Evolutionary conservation across 2,113 vertebrate genomes (phyloP), one percentile per base, ranked within the genome.

Genomic region (Uria lomvia): DNA sequence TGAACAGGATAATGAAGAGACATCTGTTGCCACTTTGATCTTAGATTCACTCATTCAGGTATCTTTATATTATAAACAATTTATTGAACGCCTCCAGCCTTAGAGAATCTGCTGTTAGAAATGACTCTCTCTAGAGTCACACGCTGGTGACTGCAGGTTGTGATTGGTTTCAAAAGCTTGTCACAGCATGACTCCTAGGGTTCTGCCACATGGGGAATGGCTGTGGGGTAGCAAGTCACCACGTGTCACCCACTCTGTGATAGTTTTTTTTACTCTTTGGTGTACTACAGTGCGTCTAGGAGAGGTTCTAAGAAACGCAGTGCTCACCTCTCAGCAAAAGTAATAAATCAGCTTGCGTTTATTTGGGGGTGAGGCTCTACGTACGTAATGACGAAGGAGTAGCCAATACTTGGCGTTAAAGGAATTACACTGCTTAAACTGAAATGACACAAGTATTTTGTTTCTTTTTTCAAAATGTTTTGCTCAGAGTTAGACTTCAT

Each of bases 1-100:
- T 97, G 99, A 99, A 63, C 99, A 99, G 98, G 99, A 99, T 96
- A 99, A 99, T 22, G 99, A 99, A 88, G 99, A 99, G 97, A 99
- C 99, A 88, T 99, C 99, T 20, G 98, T 99, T 78, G 99, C 99
- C 89, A 99, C 99, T 34, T 98, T 99, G 95, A 98, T 99, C 86
- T 94, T 99, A 17, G 99, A 99, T 89, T 98, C 99, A 14, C 98
- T 99, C 36, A 97, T 99, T 66, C 99, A 99, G 99, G 99, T 99
- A 98, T 60, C 70, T 70, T 89, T 83, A 16, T 76, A 8, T 34
- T 45, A 47, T 8, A 73, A 88, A 59, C 26, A 40, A 50, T 58
- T 77, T 4, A 12, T 53, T 34, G 40, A 34, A 43, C 34, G 23
- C 20, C 45, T 49, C 12, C 50, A 73, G 45, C 66, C 49, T 75